Base-by-base conservation (phyloP, 2,113 vertebrate species). In the Colinus virginianus region DNA sequence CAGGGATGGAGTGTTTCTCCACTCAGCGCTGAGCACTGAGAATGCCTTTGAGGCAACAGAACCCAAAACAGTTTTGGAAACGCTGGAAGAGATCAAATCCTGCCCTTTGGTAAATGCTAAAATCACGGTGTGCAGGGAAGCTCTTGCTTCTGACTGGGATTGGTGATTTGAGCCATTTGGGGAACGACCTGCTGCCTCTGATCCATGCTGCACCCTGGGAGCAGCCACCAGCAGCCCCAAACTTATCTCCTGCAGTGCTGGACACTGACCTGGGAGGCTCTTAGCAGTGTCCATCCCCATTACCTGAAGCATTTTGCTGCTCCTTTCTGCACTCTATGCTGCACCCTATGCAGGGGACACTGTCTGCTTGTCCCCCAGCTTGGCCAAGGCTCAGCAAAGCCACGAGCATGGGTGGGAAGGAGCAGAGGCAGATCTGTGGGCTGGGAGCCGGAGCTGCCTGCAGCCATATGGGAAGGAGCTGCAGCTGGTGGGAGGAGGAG, bases 401-500 rank as follows among this genome's bases (percentile, higher is more conserved):
- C 45, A 32, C 2, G 45, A 56, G 26, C 3, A 2, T 11, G 49
- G 86, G 11, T 28, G 74, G 69, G 80, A 78, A 71, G 77, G 81
- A 72, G 88, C 0, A 7, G 88, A 42, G 87, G 83, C 82, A 80
- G 14, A 71, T 79, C 53, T 10, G 84, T 92, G 94, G 96, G 89
- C 69, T 0, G 84, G 89, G 76, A 87, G 84, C 89, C 32, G 0
- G 67, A 95, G 81, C 95, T 94, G 91, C 84, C 87, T 83, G 96
- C 46, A 89, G 92, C 68, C 23, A 0, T 59, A 26, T 6, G 76
- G 93, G 94, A 94, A 94, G 81, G 71, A 91, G 51, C 76, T 9
- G 84, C 70, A 95, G 80, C 87, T 58, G 8, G 87, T 94, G 92
- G 95, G 92, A 94, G 92, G 85, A 93, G 38, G 56, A 82, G 87